Evolutionary conservation across 2,797 vertebrate genomes (phyloP).

Genomic region (Australoheros facetus): DNA sequence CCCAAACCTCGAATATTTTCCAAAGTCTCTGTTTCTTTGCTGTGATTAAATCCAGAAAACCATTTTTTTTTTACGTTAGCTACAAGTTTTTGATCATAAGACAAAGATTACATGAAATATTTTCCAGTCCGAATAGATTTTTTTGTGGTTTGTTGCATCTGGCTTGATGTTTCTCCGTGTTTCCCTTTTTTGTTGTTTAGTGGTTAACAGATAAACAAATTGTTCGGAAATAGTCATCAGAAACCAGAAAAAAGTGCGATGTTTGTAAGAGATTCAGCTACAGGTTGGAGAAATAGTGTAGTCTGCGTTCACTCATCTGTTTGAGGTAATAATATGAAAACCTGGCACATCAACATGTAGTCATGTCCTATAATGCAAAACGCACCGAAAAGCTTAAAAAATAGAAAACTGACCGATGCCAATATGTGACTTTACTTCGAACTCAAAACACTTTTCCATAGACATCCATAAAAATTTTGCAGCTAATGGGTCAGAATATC

Average conservation of each 20-base stretch:
- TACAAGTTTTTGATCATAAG: background rate
- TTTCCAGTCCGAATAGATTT: background rate
- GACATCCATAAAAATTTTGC: background rate
- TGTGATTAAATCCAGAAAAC: constrained; percentile 9
- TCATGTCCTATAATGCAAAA: background rate
- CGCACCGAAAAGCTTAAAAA: background rate
- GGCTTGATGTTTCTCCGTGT: background rate
- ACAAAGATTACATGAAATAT: background rate
- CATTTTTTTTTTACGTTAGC: background rate
- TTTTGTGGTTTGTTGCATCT: background rate
- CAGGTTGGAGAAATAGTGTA: background rate
- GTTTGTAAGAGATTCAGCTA: background rate
- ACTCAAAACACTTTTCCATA: background rate
- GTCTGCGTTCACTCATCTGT: background rate
- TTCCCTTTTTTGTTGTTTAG: background rate
- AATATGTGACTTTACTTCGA: background rate
- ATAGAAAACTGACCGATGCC: background rate
- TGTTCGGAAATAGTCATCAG: background rate
- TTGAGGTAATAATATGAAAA: constrained; percentile 1
- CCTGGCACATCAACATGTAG: background rate
- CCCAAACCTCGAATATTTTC: background rate
- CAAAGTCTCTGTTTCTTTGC: background rate
- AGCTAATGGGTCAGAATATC: background rate
- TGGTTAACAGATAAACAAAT: background rate
- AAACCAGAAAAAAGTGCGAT: background rate